Conservation (phyloP, 1,140 invertebrate species). For the Helicoverpa zea region DNA sequence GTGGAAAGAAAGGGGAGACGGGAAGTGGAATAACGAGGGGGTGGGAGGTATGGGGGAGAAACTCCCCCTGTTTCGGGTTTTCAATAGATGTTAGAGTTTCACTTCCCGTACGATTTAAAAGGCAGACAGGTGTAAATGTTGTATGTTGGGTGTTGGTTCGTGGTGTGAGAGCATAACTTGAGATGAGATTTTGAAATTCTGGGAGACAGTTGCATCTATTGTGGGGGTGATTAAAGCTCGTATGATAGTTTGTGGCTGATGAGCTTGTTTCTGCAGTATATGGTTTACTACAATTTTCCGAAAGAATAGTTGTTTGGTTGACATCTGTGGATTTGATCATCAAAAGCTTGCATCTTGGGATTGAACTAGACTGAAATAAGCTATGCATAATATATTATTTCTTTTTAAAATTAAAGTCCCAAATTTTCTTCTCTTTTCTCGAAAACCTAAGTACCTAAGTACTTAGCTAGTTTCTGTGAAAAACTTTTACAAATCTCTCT, state of each 20-base stretch:
- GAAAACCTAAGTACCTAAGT: no score
- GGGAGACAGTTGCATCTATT: not conserved
- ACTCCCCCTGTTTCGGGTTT: constrained; percentile 84
- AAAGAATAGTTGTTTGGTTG: not conserved
- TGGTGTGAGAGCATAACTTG: not conserved
- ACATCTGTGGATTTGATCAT: not conserved
- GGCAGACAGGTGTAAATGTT: constrained; percentile 77
- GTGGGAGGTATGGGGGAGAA: constrained; percentile 54
- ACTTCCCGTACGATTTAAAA: constrained; percentile 76
- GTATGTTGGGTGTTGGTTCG: constrained; percentile 32
- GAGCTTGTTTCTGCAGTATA: no score
- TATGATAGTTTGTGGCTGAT: no score
- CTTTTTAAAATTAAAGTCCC: no score
- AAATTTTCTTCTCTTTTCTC: no score
- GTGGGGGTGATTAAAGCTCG: not conserved
- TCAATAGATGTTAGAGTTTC: constrained; percentile 85
- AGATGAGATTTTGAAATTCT: not conserved
- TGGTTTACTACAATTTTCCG: no score
- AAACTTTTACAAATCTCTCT: no score
- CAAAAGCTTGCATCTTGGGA: no score
- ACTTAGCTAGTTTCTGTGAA: no score
- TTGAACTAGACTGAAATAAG: no score
- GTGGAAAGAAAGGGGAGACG: constrained; percentile 84
- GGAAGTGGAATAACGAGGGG: constrained; percentile 78
- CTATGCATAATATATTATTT: no score